Percentiles rank a stretch among this genome's conserved stretches.
Conservation (phyloP, 2,797 vertebrate species). For the Melanotaenia boesemani region DNA sequence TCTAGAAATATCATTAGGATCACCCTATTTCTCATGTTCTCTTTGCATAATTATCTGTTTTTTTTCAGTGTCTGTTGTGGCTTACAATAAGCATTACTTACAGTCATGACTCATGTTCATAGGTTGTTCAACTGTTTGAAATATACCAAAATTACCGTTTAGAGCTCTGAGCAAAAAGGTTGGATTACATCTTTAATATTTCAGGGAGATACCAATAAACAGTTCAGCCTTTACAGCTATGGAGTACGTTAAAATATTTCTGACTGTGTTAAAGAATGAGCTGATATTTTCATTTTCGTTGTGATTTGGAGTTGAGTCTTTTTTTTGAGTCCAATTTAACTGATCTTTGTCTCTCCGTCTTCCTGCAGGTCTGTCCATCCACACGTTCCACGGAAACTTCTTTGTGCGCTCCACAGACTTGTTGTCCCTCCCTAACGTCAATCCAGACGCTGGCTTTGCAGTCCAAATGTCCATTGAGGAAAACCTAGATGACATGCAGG, state of each 20-base stretch:
- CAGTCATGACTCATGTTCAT: background rate
- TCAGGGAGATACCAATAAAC: background rate
- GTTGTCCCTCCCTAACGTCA: constrained; percentile 94
- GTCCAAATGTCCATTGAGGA: constrained; percentile 99
- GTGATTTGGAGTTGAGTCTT: background rate
- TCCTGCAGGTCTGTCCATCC: constrained; percentile 93
- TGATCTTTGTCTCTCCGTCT: constrained; percentile 3
- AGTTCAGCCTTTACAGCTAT: background rate
- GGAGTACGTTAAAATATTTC: background rate
- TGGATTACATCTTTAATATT: background rate
- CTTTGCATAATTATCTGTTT: background rate
- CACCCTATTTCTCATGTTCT: background rate
- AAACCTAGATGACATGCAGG: constrained; percentile 92
- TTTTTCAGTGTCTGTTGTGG: background rate
- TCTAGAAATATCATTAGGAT: background rate
- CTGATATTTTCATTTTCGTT: no score
- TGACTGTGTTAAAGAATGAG: no score
- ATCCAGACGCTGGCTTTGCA: constrained; percentile 95
- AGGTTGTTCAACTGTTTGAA: background rate
- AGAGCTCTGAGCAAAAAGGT: background rate
- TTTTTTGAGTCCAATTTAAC: background rate
- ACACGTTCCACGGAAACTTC: constrained; percentile 99
- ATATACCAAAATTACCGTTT: background rate
- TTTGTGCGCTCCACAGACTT: constrained; percentile 97
- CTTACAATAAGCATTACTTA: background rate